Conservation (phyloP, 1,140 invertebrate genomes). For the Drosophila watanabei region DNA sequence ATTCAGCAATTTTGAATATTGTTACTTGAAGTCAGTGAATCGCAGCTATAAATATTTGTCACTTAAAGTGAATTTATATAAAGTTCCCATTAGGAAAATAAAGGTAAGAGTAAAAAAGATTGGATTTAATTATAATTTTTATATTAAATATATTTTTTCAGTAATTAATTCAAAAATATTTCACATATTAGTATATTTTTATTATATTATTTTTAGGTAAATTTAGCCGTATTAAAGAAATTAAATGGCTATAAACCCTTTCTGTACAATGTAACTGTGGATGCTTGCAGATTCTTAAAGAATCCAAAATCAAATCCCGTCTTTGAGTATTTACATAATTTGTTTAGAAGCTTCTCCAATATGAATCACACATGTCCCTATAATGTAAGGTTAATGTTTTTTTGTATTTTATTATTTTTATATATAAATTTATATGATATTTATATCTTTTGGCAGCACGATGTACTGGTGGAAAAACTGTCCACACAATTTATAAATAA, state of each 20-base stretch:
- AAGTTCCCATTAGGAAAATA: neutral
- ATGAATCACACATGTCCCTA: conserved; percentile 4
- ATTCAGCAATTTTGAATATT: conserved; percentile 2
- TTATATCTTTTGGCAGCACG: neutral
- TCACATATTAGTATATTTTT: no score
- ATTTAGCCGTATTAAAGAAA: neutral
- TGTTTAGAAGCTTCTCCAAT: neutral
- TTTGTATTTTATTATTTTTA: no score
- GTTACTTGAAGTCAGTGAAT: conserved; percentile 10
- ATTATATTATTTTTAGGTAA: neutral
- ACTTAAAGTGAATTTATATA: neutral
- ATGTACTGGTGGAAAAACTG: neutral
- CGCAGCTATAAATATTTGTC: neutral
- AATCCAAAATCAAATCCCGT: neutral
- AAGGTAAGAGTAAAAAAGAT: neutral
- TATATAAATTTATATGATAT: no score
- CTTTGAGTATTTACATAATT: neutral
- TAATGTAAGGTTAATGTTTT: neutral
- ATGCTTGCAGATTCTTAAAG: neutral
- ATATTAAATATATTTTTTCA: no score
- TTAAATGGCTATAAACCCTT: conserved; percentile 8
- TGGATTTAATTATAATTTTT: neutral
- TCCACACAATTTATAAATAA: neutral
- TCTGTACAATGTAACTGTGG: neutral
- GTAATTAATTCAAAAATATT: no score